phyloP scores from a whole-genome alignment of 2,113 vertebrate genomes.

The Ceyx cyanopectus region DNA sequence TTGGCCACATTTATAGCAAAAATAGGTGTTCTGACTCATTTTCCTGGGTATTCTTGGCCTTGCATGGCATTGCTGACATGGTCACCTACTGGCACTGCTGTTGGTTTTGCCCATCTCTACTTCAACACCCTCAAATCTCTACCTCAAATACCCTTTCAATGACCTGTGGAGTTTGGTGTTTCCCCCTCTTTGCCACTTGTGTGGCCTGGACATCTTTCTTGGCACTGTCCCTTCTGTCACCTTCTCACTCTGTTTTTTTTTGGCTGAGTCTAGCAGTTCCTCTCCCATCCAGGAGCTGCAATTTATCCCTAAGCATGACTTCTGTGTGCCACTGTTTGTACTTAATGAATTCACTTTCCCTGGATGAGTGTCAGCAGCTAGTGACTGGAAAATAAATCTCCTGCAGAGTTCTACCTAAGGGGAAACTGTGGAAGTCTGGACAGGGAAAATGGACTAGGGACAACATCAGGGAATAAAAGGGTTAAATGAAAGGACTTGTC shows the following conservation, averaged over 20 bases:
- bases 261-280: not conserved
- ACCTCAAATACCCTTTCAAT: fast-evolving
- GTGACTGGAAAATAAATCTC: not conserved
- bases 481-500: not conserved
- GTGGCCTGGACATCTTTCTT: not conserved
- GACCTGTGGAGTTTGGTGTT: not conserved
- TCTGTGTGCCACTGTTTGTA: not conserved
- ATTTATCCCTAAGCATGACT: not conserved
- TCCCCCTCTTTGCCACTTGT: not conserved
- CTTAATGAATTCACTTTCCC: not conserved
- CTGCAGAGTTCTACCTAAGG: not conserved
- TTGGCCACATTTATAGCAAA: not conserved
- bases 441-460: not conserved
- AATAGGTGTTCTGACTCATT: not conserved
- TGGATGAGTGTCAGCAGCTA: not conserved
- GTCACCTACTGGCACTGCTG: not conserved
- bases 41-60: not conserved
- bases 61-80: not conserved
- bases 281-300: not conserved
- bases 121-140: too few species aligned
- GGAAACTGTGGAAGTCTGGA: not conserved
- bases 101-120: not conserved
- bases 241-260: not conserved
- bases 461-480: not conserved
- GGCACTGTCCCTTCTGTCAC: not conserved